phyloP scores from a whole-genome alignment of 2,113 vertebrate species.

The Sapayoa aenigma region DNA sequence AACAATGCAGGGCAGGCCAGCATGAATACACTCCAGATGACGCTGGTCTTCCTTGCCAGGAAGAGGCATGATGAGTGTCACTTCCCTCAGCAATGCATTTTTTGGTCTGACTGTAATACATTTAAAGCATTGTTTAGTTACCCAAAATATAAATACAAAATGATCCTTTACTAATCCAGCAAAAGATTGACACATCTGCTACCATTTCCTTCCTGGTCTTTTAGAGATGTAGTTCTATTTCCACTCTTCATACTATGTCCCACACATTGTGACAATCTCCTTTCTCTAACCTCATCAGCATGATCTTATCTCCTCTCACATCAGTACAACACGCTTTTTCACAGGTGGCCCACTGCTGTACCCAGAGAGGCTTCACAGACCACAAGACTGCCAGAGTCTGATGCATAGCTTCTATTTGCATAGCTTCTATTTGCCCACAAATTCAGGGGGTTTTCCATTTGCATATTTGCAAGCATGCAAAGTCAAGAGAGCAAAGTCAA shows the following conservation, averaged over 20 bases:
- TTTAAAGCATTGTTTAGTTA: neutral
- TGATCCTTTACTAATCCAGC: neutral
- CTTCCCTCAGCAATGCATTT: neutral
- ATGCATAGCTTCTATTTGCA: accelerated
- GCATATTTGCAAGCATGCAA: neutral
- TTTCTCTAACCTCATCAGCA: neutral
- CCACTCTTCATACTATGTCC: neutral
- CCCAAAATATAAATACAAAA: neutral
- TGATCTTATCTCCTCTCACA: neutral
- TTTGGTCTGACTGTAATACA: neutral
- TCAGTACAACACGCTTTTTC: neutral
- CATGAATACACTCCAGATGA: neutral
- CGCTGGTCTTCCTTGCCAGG: neutral
- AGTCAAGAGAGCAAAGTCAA: neutral
- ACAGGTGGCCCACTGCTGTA: neutral
- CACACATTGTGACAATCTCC: neutral
- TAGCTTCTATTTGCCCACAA: neutral
- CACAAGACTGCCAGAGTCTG: neutral
- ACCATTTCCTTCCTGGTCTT: neutral
- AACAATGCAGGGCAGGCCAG: neutral
- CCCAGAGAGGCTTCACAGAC: neutral
- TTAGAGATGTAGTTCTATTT: neutral
- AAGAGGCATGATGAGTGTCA: neutral
- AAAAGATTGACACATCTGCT: neutral
- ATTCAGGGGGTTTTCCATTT: neutral